Percentiles rank a stretch among this genome's conserved stretches.
These are phyloP conservation scores for Lithobius niger DNA, from an alignment of 1,140 invertebrate genomes.

Conservation along the genomic window DNA sequence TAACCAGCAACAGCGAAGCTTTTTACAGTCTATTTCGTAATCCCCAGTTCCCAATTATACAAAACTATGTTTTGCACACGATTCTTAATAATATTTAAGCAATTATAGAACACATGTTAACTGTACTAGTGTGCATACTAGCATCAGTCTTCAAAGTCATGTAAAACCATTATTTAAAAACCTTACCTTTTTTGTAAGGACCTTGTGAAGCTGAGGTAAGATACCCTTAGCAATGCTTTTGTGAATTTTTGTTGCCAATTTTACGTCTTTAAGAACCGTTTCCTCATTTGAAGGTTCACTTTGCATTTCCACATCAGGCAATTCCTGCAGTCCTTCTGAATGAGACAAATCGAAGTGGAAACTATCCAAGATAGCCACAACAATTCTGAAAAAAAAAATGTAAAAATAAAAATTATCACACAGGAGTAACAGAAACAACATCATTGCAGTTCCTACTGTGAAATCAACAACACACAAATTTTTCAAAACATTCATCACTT, in stretches of 20 bases:
- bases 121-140: too few species aligned
- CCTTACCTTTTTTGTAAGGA: slow-evolving; percentile 43
- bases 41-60: too few species aligned
- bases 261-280: slow-evolving; percentile 20
- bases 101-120: too few species aligned
- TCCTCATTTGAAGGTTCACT: slow-evolving; percentile 25
- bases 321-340: slow-evolving; percentile 20
- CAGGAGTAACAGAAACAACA: too few species aligned
- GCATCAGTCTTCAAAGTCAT: too few species aligned
- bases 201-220: slow-evolving; percentile 45
- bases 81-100: too few species aligned
- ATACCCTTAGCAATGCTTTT: slow-evolving; percentile 44
- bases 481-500: too few species aligned
- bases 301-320: slow-evolving; percentile 23
- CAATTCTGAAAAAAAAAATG: slow-evolving; percentile 40
- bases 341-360: slow-evolving; percentile 82
- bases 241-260: slow-evolving; percentile 55
- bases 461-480: background rate
- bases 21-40: too few species aligned
- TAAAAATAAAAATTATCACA: background rate
- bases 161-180: background rate
- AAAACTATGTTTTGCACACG: too few species aligned
- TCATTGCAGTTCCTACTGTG: too few species aligned
- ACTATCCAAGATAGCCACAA: slow-evolving; percentile 69
- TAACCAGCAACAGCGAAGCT: too few species aligned